These are phyloP conservation scores for Cossypha heuglini DNA, from an alignment of 2,797 vertebrate species.

Conservation along the genomic window DNA sequence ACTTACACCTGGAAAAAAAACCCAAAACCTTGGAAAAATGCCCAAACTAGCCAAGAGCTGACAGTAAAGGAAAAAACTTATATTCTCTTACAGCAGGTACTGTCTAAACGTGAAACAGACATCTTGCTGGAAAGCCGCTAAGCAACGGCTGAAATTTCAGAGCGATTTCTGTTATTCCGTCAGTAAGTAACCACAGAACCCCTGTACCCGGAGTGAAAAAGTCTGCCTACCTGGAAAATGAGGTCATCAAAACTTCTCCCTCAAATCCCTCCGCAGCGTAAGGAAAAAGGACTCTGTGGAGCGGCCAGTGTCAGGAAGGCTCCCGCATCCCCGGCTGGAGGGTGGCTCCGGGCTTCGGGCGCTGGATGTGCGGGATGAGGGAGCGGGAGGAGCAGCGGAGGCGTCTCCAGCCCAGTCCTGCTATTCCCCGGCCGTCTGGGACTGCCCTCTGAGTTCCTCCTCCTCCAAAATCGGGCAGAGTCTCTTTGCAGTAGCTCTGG, in stretches of 20 bases:
- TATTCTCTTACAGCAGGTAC: not conserved
- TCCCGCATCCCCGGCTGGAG: not conserved
- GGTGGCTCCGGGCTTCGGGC: not conserved
- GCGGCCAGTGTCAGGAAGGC: not conserved
- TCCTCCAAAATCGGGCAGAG: not conserved
- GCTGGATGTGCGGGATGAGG: not conserved
- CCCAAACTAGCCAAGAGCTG: not conserved
- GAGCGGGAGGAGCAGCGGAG: not conserved
- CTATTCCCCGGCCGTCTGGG: not conserved
- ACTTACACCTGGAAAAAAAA: fast-evolving
- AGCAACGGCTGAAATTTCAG: not conserved
- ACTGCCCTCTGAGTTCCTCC: slow-evolving; percentile 32
- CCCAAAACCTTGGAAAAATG: fast-evolving
- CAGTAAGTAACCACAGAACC: not conserved
- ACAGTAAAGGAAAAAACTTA: not conserved
- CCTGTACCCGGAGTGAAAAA: not conserved
- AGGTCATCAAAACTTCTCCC: not conserved
- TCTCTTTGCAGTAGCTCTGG: not conserved
- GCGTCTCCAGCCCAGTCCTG: not conserved
- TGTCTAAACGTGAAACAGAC: fast-evolving
- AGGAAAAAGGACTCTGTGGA: not conserved
- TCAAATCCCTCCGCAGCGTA: fast-evolving
- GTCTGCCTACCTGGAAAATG: slow-evolving; percentile 52
- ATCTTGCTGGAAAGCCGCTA: not conserved
- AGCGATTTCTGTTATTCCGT: fast-evolving